Conservation (phyloP, 2,113 vertebrate species). For the Salminus brasiliensis region DNA sequence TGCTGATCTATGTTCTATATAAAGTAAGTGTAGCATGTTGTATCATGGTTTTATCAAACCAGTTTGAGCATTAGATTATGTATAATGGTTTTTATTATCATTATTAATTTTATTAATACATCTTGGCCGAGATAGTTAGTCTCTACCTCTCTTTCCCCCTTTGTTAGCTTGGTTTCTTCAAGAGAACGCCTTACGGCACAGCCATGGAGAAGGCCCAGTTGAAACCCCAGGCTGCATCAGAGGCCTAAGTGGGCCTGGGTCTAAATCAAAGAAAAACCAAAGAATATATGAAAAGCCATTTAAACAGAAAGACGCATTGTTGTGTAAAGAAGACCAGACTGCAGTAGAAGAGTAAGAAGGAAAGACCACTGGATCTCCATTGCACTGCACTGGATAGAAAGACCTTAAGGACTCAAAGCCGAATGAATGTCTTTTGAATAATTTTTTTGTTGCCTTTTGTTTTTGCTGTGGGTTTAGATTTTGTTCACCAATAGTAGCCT, state of each 20-base stretch:
- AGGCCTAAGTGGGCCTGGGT: slow-evolving; percentile 75
- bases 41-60: background rate
- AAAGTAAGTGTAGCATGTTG: slow-evolving; percentile 77
- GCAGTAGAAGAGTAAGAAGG: slow-evolving; percentile 59
- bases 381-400: slow-evolving; percentile 75
- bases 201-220: slow-evolving; percentile 96
- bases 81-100: too few species aligned
- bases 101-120: too few species aligned
- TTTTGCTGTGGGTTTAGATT: slow-evolving; percentile 59
- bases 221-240: slow-evolving; percentile 91
- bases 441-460: slow-evolving; percentile 51
- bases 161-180: slow-evolving; percentile 93
- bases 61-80: background rate
- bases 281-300: slow-evolving; percentile 66
- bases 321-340: slow-evolving; percentile 54
- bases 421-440: slow-evolving; percentile 76
- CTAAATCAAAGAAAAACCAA: slow-evolving; percentile 51
- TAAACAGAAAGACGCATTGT: slow-evolving; percentile 47
- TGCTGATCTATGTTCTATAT: slow-evolving; percentile 91
- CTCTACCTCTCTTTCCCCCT: too few species aligned
- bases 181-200: slow-evolving; percentile 88
- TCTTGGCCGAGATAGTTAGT: too few species aligned
- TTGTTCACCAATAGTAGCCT: slow-evolving; percentile 51
- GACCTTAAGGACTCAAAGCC: slow-evolving; percentile 68
- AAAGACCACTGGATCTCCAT: slow-evolving; percentile 80